phyloP scores from a whole-genome alignment of 1,140 invertebrate species.

The Hylyphantes graminicola region DNA sequence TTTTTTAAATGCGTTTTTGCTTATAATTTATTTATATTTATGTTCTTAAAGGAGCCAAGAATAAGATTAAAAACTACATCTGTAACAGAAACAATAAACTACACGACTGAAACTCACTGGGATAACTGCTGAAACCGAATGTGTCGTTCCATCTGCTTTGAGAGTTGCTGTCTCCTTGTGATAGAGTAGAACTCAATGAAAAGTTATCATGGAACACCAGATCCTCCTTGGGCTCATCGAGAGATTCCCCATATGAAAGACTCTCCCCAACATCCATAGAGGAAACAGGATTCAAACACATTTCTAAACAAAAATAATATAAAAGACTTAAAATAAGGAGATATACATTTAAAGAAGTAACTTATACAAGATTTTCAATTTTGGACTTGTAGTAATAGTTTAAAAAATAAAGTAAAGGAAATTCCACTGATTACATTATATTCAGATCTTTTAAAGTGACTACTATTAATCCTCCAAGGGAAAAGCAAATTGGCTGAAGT shows the following conservation, averaged over 20 bases:
- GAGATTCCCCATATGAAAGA: not conserved
- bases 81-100: not conserved
- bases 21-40: not conserved
- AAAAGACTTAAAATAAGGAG: too few species aligned
- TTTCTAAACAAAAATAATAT: not conserved
- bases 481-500: too few species aligned
- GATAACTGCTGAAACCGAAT: not conserved
- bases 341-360: too few species aligned
- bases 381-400: too few species aligned
- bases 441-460: too few species aligned
- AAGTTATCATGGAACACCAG: not conserved
- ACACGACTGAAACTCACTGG: constrained; percentile 5
- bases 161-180: constrained; percentile 25
- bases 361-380: too few species aligned
- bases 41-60: not conserved
- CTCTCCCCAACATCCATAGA: constrained; percentile 14
- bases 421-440: too few species aligned
- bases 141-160: constrained; percentile 14
- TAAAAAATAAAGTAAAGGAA: too few species aligned
- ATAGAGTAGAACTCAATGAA: constrained; percentile 17
- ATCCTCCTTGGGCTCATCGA: not conserved
- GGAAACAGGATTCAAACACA: not conserved
- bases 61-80: not conserved
- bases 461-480: too few species aligned
- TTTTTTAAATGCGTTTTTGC: not conserved